Evolutionary conservation across 2,888 invertebrate genomes (phyloP).

Genomic region (Drosophila rubida): DNA sequence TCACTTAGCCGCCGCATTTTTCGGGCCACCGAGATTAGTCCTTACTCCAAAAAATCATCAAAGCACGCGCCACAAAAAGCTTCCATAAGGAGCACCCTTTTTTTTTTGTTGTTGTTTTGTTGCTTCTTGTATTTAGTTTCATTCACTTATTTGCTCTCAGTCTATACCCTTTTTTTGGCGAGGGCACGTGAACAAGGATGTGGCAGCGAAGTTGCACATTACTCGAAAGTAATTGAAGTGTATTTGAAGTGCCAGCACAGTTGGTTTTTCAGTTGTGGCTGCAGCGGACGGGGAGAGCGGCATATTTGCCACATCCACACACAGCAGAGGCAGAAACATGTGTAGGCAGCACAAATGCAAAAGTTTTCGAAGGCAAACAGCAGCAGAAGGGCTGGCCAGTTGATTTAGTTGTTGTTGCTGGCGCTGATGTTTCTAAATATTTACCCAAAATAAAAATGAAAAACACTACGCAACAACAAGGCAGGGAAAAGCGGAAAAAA

Average conservation of each 20-base stretch:
- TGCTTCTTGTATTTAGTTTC: slow-evolving; percentile 11
- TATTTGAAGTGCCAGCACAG: not conserved
- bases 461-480: slow-evolving; percentile 30
- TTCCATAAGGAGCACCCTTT: slow-evolving; percentile 2
- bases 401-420: slow-evolving; percentile 37
- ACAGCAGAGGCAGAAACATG: slow-evolving; percentile 21
- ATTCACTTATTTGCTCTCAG: slow-evolving; percentile 10
- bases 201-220: no score
- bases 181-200: no score
- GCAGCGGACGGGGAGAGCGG: slow-evolving; percentile 13
- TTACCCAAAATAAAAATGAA: slow-evolving; percentile 45
- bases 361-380: slow-evolving; percentile 48
- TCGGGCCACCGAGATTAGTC: slow-evolving; percentile 3
- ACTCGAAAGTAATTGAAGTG: no score
- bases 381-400: slow-evolving; percentile 34
- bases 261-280: slow-evolving; percentile 10
- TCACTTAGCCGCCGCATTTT: not conserved
- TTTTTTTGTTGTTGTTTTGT: not conserved
- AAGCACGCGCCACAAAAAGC: not conserved
- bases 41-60: slow-evolving; percentile 13
- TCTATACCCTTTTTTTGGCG: slow-evolving; percentile 5
- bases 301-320: slow-evolving; percentile 7
- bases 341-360: slow-evolving; percentile 23
- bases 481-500: slow-evolving; percentile 39
- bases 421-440: slow-evolving; percentile 65